Base-by-base conservation (phyloP, 1,140 invertebrate genomes). In the Apis florea region DNA sequence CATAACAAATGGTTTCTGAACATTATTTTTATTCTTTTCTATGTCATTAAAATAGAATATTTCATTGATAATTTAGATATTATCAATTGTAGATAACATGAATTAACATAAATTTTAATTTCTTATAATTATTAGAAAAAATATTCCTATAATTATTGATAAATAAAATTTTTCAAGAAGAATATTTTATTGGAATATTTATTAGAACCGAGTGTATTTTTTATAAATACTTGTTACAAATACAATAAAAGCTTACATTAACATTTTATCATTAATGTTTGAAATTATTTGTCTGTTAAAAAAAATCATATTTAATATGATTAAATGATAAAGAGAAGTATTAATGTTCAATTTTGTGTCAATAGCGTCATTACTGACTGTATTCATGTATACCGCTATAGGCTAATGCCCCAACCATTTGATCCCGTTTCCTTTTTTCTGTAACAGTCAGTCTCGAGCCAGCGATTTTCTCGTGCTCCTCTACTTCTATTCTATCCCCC, bases 361-460 rank as follows among this genome's bases (percentile, higher is more conserved):
- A 90, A 92, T 93, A 89, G 85, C 85, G 89, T 92, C 90, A 92
- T 92, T 89, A 85, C 85, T 19, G 54, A 19, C 51, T 69, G 79
- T 58, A 40, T 56, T 63, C 80, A 73, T 82, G 89, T 92, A 92
- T 92, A 93, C 92, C 92, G 92, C 92, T 93, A 93, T 53, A 79
- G 88, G 89, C 90, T 91, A 91, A 89, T 89, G 91, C 86, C 87
- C 87, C 83, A 85, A 81, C 84, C 85, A 90, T 92, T 91, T 90
- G 88, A 92, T 92, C 90, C 89, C 91, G 90, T 92, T 92, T 92
- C 87, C 83, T 90, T 89, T 88, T 90, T 89, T 88, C 84, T 83
- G 81, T 88, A 73, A 80, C 72, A 74, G 75, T 61, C 51, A 83
- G 77, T 78, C 56, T 69, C 83, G 69, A 82, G 82, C 79, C 67